Evolutionary conservation across 2,797 vertebrate genomes (phyloP), one percentile per base, ranked within the genome.

Genomic region (Lophotriccus pileatus): DNA sequence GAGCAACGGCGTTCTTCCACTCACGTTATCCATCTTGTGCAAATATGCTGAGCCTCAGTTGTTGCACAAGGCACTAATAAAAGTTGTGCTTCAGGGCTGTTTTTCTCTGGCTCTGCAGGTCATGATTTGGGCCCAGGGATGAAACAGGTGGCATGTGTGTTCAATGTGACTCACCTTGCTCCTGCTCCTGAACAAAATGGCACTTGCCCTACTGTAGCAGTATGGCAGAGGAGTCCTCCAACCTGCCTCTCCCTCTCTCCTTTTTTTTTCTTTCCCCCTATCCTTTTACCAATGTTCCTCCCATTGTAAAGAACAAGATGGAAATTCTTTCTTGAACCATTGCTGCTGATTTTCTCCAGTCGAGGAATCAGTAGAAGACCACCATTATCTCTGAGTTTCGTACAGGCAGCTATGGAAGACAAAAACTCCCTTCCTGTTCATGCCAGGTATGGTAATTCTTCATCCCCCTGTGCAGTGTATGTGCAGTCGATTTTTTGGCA

Each of bases 91-190:
- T 74, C 1, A 3, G 63, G 70, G 60, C 59, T 41, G 43, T 59
- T 90, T 89, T 60, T 32, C 55, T 10, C 50, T 27, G 30, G 88
- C 43, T 86, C 89, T 66, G 43, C 34, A 4, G 36, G 21, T 95
- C 58, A 16, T 77, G 73, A 79, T 81, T 94, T 16, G 18, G 87
- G 82, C 86, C 82, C 1, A 16, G 87, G 85, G 76, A 74, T 95
- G 82, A 89, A 87, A 87, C 66, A 78, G 75, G 81, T 36, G 0
- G 22, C 3, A 2, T 92, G 89, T 80, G 89, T 88, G 67, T 52
- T 81, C 44, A 9, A 12, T 85, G 92, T 96, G 95, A 94, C 74
- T 96, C 90, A 84, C 93, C 96, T 94, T n/a, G 17, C 91, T 96
- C 87, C 93, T 80, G 72, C 70, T 92, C 90, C 77, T 70, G 2